Conservation (phyloP, 2,113 vertebrate species). For the Sphaerodactylus townsendi region DNA sequence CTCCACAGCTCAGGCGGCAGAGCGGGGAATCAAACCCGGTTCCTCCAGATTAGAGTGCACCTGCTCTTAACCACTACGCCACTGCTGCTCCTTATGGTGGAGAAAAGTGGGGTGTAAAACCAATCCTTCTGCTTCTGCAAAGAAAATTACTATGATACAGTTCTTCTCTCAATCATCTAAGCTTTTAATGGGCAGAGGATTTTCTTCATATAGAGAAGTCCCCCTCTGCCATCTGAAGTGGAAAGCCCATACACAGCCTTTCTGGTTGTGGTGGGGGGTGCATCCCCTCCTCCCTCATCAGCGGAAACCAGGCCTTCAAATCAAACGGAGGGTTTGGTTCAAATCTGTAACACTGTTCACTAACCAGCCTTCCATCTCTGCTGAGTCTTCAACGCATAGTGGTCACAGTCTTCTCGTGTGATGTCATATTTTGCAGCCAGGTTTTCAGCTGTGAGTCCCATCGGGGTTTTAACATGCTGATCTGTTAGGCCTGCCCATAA, state of each 20-base stretch:
- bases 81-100: too few species aligned
- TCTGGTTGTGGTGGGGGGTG: too few species aligned
- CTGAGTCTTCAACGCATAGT: slow-evolving; percentile 85
- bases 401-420: slow-evolving; percentile 88
- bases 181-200: too few species aligned
- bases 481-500: slow-evolving; percentile 91
- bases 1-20: too few species aligned
- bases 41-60: too few species aligned
- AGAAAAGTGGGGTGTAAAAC: too few species aligned
- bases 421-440: slow-evolving; percentile 89
- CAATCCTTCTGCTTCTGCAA: too few species aligned
- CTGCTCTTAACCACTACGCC: too few species aligned
- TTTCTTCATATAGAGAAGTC: neutral
- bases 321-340: rapidly evolving
- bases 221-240: neutral
- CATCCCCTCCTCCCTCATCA: too few species aligned
- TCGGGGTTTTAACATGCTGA: slow-evolving; percentile 82
- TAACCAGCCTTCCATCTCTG: slow-evolving; percentile 93
- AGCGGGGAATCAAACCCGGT: too few species aligned
- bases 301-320: neutral
- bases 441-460: slow-evolving; percentile 96
- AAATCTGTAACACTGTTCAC: slow-evolving; percentile 24
- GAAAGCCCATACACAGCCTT: neutral
- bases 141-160: neutral
- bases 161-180: neutral